Conservation (phyloP, 2,888 invertebrate genomes). For the Netelia fuscicornis region DNA sequence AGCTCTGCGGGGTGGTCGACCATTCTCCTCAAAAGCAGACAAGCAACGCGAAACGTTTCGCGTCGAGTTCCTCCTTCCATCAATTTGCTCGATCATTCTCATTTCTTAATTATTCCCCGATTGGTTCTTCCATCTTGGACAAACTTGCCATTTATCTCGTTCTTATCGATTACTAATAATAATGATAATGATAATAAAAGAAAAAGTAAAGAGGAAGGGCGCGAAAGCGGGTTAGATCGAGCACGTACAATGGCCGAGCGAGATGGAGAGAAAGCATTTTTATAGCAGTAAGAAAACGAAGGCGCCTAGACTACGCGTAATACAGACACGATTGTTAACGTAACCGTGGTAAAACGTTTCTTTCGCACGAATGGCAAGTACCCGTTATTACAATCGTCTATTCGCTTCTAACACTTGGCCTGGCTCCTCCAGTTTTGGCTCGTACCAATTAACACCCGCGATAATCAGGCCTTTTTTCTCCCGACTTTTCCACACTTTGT, state of each 20-base stretch:
- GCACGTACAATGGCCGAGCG: neutral
- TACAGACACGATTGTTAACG: slow-evolving; percentile 35
- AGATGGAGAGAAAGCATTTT: neutral
- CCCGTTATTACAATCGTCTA: neutral
- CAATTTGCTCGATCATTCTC: neutral
- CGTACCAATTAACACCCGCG: slow-evolving; percentile 42
- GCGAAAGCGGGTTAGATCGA: neutral
- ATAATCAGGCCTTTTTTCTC: neutral
- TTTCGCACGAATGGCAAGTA: slow-evolving; percentile 31
- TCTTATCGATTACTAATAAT: too few species aligned
- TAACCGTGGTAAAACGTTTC: slow-evolving; percentile 33
- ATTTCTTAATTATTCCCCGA: too few species aligned
- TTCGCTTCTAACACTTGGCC: neutral
- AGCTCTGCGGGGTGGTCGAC: slow-evolving; percentile 30
- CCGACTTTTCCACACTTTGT: neutral
- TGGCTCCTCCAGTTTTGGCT: neutral
- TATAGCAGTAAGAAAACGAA: slow-evolving; percentile 2
- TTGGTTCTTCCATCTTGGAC: too few species aligned
- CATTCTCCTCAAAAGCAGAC: too few species aligned
- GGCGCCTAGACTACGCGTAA: slow-evolving; percentile 16
- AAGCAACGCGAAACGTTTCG: neutral
- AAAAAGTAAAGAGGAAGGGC: neutral
- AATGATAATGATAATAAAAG: neutral
- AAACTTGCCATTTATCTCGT: too few species aligned
- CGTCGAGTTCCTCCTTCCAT: neutral